These are phyloP conservation scores for Reticulitermes lucifugus DNA, from an alignment of 2,888 invertebrate genomes.

Conservation along the genomic window DNA sequence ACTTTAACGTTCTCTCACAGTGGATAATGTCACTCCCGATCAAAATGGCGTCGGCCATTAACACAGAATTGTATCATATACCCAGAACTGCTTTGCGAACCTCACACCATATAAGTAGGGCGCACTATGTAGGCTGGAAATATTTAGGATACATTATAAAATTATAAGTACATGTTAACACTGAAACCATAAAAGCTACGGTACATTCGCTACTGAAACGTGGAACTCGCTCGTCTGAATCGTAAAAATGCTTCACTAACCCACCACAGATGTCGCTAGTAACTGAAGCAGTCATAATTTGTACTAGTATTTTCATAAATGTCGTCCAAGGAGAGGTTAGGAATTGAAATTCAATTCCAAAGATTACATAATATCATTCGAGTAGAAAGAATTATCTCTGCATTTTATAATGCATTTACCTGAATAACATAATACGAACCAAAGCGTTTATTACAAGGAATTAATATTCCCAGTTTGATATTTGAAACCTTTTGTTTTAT, in stretches of 20 bases:
- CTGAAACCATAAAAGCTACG: not conserved
- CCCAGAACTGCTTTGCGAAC: not conserved
- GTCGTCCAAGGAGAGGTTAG: not conserved
- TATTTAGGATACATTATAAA: not conserved
- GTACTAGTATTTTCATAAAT: not conserved
- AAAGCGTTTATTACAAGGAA: too few species aligned
- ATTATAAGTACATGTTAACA: not conserved
- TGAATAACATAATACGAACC: too few species aligned
- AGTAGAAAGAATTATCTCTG: not conserved
- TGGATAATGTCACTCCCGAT: conserved; percentile 50
- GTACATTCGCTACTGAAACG: conserved; percentile 19
- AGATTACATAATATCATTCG: not conserved
- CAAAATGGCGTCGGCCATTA: conserved; percentile 53
- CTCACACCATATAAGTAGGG: not conserved
- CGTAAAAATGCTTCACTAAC: conserved; percentile 16
- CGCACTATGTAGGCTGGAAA: not conserved
- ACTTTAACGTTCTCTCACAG: conserved; percentile 45
- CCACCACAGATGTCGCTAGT: conserved; percentile 37
- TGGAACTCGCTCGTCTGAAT: conserved; percentile 29
- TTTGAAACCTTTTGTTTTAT: too few species aligned
- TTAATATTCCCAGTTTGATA: too few species aligned
- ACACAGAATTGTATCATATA: conserved; percentile 8
- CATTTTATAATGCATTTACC: not conserved
- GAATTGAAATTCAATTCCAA: not conserved
- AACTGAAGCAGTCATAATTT: not conserved